A percentile compares a stretch with the other conserved stretches of the same genome.
Evolutionary conservation across 2,888 invertebrate genomes (phyloP).

Genomic region (Euphydryas editha): DNA sequence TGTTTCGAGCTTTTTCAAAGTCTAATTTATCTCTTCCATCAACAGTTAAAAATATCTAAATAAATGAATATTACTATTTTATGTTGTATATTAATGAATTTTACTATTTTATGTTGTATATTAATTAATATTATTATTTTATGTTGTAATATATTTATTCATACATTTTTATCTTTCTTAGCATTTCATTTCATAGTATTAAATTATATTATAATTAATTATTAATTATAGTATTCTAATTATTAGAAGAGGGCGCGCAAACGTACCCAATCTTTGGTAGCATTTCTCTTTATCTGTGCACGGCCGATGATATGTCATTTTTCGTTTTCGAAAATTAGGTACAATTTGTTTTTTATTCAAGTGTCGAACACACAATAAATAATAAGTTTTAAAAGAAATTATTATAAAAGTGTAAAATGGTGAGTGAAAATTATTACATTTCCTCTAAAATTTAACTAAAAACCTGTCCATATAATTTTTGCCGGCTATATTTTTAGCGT

Average conservation of each 20-base stretch:
- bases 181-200: too few species aligned
- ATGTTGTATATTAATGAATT: too few species aligned
- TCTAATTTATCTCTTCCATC: too few species aligned
- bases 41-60: too few species aligned
- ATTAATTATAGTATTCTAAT: neutral
- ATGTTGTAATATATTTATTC: too few species aligned
- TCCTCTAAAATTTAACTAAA: neutral
- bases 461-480: neutral
- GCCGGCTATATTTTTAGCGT: constrained; percentile 15
- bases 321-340: constrained; percentile 58
- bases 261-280: too few species aligned
- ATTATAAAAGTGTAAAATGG: constrained; percentile 52
- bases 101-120: too few species aligned
- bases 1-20: too few species aligned
- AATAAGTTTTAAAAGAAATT: neutral
- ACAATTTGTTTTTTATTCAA: constrained; percentile 6
- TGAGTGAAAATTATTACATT: constrained; percentile 43
- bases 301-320: constrained; percentile 74
- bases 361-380: neutral
- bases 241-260: too few species aligned
- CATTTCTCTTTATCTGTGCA: constrained; percentile 18
- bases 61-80: too few species aligned
- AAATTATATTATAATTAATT: neutral
- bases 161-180: too few species aligned
- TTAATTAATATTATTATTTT: too few species aligned